Percentiles rank a stretch among this genome's conserved stretches.
Evolutionary conservation across 2,888 invertebrate genomes (phyloP).

Genomic region (Ariolimax columbianus): DNA sequence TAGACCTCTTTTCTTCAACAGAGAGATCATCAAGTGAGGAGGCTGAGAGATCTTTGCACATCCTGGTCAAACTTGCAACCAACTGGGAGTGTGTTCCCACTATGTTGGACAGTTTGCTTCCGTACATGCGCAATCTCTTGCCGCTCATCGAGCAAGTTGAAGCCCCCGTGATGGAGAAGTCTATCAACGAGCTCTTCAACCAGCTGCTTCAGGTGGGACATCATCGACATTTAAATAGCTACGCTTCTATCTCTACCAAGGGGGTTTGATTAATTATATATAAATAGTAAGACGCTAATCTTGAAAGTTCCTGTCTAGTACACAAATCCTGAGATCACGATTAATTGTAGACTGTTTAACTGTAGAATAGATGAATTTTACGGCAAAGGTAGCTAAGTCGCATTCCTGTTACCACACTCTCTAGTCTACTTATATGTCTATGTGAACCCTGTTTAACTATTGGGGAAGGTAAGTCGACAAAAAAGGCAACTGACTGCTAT

Average conservation of each 20-base stretch:
- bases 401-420: too few relatives aligned
- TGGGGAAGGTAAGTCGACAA: too few relatives aligned
- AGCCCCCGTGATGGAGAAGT: slow-evolving; percentile 66
- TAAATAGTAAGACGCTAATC: too few relatives aligned
- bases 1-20: slow-evolving; percentile 49
- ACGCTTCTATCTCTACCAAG: background rate
- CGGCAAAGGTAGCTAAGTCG: too few relatives aligned
- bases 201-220: slow-evolving; percentile 69
- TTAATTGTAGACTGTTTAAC: too few relatives aligned
- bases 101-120: slow-evolving; percentile 80
- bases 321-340: too few relatives aligned
- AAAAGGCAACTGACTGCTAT: too few relatives aligned
- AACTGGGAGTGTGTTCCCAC: slow-evolving; percentile 82
- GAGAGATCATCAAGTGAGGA: slow-evolving; percentile 75
- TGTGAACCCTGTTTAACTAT: too few relatives aligned
- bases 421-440: too few relatives aligned
- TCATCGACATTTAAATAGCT: background rate
- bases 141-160: slow-evolving; percentile 79
- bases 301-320: too few relatives aligned
- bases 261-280: too few relatives aligned
- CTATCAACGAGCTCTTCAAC: slow-evolving; percentile 71
- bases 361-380: too few relatives aligned
- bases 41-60: slow-evolving; percentile 81
- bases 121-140: slow-evolving; percentile 78
- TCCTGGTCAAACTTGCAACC: slow-evolving; percentile 81